Base-by-base conservation (phyloP, 1,140 invertebrate genomes). In the Cyphomyrmex costatus region DNA sequence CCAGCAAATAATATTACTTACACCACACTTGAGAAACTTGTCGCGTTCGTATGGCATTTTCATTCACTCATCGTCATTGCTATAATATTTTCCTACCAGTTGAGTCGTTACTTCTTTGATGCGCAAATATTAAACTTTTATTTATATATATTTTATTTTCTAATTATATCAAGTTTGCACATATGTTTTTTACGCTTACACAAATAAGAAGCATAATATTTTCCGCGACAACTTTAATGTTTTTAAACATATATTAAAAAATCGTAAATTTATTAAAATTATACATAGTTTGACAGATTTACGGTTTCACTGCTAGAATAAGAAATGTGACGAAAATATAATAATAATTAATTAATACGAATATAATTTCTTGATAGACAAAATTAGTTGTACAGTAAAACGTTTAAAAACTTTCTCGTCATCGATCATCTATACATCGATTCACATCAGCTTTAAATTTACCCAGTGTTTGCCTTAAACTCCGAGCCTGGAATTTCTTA, bases 401-500 rank as follows among this genome's bases (percentile, higher is more conserved):
- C 4, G 14, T 30, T 46, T 3, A 16, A 42, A 65, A 27, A 33
- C 6, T 33, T 30, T 61, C 19, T 19, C 12, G 16, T 24, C 21
- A 51, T 79, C 7, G 4, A 10, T 36, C 42, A 68, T 42, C 8
- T 42, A 42, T 42, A n/a, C 33, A 46, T 68, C 65, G n/a, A 4
- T 49, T 78, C 19, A 19, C 19, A 49, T 33, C 19, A 36, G 27
- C 8, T 10, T 53, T 51, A 68, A 66, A 63, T 66, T 53, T 24
- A 36, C 12, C 36, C 63, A 53, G 3, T 79, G 2, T 65, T 79
- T 79, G 10, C 24, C 19, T 63, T 65, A 51, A 65, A 30, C 12
- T 66, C 21, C 36, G 36, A 63, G 60, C n/a, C 14, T 68, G 61
- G 61, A 66, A 79, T 66, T 63, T 78, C 42, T 66, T 53, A 66